phyloP scores from a whole-genome alignment of 2,797 vertebrate species.

The Macropus fuliginosus region DNA sequence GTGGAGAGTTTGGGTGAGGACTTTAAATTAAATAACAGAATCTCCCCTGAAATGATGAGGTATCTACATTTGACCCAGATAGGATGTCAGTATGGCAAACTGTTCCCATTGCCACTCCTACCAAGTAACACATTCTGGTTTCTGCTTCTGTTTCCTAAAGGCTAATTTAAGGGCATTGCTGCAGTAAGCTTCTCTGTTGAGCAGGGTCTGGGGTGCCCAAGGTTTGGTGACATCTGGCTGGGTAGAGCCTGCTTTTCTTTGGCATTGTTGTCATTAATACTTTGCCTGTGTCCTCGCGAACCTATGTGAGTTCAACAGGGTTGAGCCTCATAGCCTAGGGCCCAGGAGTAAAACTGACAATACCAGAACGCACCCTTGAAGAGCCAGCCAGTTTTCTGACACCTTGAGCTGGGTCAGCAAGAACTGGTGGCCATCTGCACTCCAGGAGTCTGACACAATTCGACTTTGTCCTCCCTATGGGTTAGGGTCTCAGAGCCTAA shows the following conservation, averaged over 20 bases:
- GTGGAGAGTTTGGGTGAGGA: background rate
- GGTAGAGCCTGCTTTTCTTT: background rate
- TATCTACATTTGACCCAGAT: background rate
- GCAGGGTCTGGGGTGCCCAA: background rate
- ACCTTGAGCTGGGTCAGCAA: background rate
- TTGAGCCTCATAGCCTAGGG: background rate
- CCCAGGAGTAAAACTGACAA: background rate
- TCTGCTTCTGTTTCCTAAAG: background rate
- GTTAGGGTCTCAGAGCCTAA: background rate
- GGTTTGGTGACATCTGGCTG: background rate
- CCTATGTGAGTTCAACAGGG: background rate
- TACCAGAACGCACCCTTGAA: background rate
- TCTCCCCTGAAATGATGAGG: background rate
- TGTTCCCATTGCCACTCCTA: background rate
- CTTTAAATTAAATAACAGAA: background rate
- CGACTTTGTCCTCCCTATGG: background rate
- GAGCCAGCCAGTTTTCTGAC: background rate
- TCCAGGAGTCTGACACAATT: background rate
- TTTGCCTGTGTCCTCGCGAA: background rate
- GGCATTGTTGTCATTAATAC: background rate
- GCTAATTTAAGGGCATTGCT: background rate
- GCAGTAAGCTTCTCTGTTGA: background rate
- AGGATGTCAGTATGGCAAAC: background rate
- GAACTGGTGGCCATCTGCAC: fast-evolving
- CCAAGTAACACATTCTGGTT: background rate